A percentile compares a stretch with the other conserved stretches of the same genome.
phyloP scores from a whole-genome alignment of 1,140 invertebrate genomes.

The Drosophila persimilis region DNA sequence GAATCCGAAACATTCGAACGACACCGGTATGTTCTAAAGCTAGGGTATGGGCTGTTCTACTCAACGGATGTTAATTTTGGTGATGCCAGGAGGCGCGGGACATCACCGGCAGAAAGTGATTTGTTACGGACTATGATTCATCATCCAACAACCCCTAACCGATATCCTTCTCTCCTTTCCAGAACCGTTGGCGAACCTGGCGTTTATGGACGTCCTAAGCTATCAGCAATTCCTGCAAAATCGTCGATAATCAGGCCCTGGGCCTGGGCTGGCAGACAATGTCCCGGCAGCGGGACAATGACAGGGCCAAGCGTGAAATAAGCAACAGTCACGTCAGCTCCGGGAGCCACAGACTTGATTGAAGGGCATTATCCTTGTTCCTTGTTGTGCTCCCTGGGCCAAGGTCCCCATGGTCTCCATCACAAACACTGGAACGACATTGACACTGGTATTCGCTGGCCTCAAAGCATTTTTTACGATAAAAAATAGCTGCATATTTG shows the following conservation, averaged over 20 bases:
- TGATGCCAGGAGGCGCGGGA: too few species aligned
- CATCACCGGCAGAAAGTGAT: conserved; percentile 1
- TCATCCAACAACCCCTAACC: neutral
- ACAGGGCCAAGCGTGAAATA: conserved; percentile 48
- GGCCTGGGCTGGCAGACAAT: conserved; percentile 13
- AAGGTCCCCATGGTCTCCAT: neutral
- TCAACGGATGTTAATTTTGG: too few species aligned
- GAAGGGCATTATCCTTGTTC: conserved; percentile 42
- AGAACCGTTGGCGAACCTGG: conserved; percentile 11
- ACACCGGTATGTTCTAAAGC: too few species aligned
- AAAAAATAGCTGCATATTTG: conserved; percentile 33
- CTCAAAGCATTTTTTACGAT: conserved; percentile 37
- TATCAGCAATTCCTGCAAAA: conserved; percentile 42
- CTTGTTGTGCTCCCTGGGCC: too few species aligned
- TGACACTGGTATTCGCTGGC: conserved; percentile 31
- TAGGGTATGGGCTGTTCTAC: too few species aligned
- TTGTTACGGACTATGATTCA: conserved; percentile 6
- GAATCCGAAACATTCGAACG: too few species aligned
- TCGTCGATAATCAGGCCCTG: conserved; percentile 33
- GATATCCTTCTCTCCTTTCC: neutral
- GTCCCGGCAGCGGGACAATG: conserved; percentile 39
- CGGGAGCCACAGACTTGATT: conserved; percentile 39
- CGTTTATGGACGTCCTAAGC: conserved; percentile 41
- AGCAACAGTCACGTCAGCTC: conserved; percentile 49
- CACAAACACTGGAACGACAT: conserved; percentile 25